phyloP scores from a whole-genome alignment of 2,113 vertebrate species.

The Struthio camelus region DNA sequence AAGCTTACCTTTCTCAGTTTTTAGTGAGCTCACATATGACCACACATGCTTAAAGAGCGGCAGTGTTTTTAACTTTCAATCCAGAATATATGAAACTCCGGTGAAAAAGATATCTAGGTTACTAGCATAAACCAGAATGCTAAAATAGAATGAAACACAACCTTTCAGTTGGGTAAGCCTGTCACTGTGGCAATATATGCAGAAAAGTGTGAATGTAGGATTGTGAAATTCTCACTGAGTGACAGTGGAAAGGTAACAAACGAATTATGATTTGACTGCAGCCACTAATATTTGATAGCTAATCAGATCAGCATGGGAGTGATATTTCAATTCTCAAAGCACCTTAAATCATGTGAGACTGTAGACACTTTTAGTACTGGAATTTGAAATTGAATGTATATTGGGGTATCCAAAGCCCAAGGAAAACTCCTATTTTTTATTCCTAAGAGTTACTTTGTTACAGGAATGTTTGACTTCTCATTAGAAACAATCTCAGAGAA shows the following conservation, averaged over 20 bases:
- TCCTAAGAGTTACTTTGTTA: background rate
- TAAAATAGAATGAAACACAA: background rate
- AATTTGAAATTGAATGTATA: background rate
- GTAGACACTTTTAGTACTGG: background rate
- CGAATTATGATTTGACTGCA: background rate
- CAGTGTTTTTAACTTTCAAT: background rate
- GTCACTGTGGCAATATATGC: background rate
- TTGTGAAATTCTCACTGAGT: background rate
- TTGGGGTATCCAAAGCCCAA: background rate
- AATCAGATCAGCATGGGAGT: background rate
- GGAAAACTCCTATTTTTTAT: background rate
- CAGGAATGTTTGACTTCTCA: background rate
- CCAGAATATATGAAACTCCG: background rate
- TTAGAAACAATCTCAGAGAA: background rate
- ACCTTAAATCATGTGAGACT: background rate
- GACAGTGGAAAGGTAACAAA: background rate
- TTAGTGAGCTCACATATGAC: background rate
- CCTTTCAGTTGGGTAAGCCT: background rate
- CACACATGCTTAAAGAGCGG: background rate
- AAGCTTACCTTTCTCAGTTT: background rate
- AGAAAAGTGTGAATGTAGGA: background rate
- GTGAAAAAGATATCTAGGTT: background rate
- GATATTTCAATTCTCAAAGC: background rate
- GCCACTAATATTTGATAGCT: background rate
- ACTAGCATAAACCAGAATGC: background rate